phyloP scores from a whole-genome alignment of 35 echinoderm and acorn worm species.

The Apostichopus californicus region DNA sequence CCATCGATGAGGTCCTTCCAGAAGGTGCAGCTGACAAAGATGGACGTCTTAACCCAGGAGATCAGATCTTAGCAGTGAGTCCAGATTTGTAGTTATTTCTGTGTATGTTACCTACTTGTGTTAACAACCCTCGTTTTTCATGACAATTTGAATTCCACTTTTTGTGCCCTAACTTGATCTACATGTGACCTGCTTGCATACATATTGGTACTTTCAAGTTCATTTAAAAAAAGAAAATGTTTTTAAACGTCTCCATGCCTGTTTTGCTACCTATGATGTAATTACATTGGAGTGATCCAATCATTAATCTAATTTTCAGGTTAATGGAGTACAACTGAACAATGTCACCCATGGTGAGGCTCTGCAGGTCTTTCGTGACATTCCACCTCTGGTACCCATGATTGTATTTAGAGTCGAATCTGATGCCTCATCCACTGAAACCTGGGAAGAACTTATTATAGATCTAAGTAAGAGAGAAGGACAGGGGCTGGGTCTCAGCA shows the following conservation, averaged over 20 bases:
- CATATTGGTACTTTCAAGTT: no score
- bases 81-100: neutral
- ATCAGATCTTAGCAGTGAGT: constrained; percentile 84
- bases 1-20: constrained; percentile 82
- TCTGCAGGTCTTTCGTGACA: constrained; percentile 64
- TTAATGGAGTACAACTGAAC: constrained; percentile 75
- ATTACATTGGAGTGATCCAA: no score
- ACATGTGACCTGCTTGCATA: no score
- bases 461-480: constrained; percentile 71
- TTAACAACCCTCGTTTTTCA: no score
- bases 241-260: no score
- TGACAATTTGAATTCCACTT: neutral
- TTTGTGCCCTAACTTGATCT: neutral
- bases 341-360: constrained; percentile 76
- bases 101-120: neutral
- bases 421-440: constrained; percentile 46
- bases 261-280: no score
- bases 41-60: constrained; percentile 80
- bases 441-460: constrained; percentile 65
- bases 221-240: no score
- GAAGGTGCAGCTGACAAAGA: constrained; percentile 87
- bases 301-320: constrained; percentile 41
- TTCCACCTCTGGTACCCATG: constrained; percentile 74
- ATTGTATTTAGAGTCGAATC: constrained; percentile 77
- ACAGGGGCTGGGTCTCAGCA: constrained; percentile 77